Conservation (phyloP, 2,797 vertebrate species). For the Adelosebastes latens region DNA sequence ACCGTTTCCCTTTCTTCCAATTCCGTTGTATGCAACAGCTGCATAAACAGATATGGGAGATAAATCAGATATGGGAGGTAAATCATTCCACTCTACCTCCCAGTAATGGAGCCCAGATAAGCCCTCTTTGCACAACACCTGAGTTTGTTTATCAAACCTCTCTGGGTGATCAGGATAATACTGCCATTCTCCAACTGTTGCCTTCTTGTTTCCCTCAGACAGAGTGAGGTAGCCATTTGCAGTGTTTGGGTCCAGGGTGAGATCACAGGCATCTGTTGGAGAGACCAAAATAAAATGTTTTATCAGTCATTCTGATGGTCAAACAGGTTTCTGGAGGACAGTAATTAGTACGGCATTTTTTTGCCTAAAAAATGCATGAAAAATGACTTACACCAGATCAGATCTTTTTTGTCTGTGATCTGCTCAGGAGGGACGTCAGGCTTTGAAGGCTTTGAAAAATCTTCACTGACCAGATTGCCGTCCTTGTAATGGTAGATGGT, state of each 20-base stretch:
- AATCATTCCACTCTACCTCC: slow-evolving; percentile 11
- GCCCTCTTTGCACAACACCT: slow-evolving; percentile 10
- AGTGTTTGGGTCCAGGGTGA: slow-evolving; percentile 26
- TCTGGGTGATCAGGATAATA: not conserved
- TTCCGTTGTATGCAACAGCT: not conserved
- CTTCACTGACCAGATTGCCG: not conserved
- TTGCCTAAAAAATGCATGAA: not conserved
- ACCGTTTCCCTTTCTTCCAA: rapidly evolving
- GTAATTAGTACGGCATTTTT: not conserved
- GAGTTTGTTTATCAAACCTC: rapidly evolving
- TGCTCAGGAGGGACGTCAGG: not conserved
- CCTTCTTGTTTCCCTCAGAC: not conserved
- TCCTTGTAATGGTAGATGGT: slow-evolving; percentile 21
- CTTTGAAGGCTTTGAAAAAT: slow-evolving; percentile 22
- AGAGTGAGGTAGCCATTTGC: rapidly evolving
- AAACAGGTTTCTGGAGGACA: not conserved
- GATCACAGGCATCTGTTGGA: slow-evolving; percentile 23
- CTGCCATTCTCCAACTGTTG: rapidly evolving
- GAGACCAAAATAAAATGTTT: not conserved
- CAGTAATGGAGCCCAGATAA: slow-evolving; percentile 27
- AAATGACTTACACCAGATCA: slow-evolving; percentile 10
- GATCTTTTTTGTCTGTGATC: not conserved
- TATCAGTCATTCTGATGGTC: not conserved
- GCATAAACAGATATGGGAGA: rapidly evolving
- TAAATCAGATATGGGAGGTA: too few relatives aligned